These are phyloP conservation scores for Polylopha cassiicola DNA, from an alignment of 2,888 invertebrate species.

Conservation along the genomic window DNA sequence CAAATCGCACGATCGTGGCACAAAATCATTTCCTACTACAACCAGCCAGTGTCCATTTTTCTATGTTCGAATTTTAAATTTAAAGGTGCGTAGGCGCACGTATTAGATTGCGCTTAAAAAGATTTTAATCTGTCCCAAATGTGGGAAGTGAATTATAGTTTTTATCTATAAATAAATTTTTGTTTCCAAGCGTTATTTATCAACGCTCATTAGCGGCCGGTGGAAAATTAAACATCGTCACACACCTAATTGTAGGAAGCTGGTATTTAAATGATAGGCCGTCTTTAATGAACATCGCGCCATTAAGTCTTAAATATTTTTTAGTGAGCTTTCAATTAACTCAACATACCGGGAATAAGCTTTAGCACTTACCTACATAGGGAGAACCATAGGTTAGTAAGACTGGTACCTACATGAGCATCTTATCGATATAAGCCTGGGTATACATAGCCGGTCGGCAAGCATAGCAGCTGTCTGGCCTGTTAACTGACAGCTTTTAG, in stretches of 20 bases:
- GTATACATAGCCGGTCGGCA: slow-evolving; percentile 41
- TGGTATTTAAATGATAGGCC: slow-evolving; percentile 45
- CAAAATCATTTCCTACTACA: slow-evolving; percentile 38
- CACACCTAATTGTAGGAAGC: slow-evolving; percentile 32
- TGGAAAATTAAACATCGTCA: slow-evolving; percentile 40
- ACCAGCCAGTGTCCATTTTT: slow-evolving; percentile 50
- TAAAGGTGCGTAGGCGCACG: slow-evolving; percentile 63
- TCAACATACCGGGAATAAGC: no score
- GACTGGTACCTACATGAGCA: slow-evolving; percentile 33
- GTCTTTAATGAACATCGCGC: slow-evolving; percentile 53
- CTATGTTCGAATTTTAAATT: slow-evolving; percentile 52
- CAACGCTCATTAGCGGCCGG: slow-evolving; percentile 50
- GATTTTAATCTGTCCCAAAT: slow-evolving; percentile 63
- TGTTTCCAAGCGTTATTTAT: slow-evolving; percentile 50
- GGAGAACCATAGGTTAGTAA: no score
- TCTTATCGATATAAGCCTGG: slow-evolving; percentile 43
- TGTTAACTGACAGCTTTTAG: slow-evolving; percentile 73
- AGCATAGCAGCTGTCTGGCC: slow-evolving; percentile 57
- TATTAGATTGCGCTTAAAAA: slow-evolving; percentile 60
- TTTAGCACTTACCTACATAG: no score
- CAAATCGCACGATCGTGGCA: slow-evolving; percentile 52
- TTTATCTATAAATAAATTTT: slow-evolving; percentile 52
- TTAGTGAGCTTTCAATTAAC: no score
- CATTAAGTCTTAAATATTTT: no score
- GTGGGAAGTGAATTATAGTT: slow-evolving; percentile 67